Conservation (phyloP, 2,888 invertebrate genomes). For the Eledone cirrhosa region DNA sequence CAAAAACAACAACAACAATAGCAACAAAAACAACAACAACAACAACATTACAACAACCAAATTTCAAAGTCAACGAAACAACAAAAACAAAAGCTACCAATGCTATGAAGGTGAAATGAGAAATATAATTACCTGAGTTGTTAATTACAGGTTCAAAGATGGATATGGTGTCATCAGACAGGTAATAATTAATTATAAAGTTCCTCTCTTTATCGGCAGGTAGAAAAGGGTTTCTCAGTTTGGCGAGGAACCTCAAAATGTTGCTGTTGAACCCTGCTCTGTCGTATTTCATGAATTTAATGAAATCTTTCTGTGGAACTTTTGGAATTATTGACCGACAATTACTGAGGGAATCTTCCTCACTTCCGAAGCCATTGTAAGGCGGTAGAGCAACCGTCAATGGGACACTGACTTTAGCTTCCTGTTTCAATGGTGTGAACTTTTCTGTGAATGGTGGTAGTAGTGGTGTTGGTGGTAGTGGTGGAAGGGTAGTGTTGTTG, state of each 20-base stretch:
- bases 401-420: conserved; percentile 35
- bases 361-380: conserved; percentile 89
- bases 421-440: conserved; percentile 72
- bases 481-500: no score
- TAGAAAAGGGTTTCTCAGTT: conserved; percentile 78
- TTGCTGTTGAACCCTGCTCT: conserved; percentile 78
- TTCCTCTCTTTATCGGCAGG: conserved; percentile 63
- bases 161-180: conserved; percentile 66
- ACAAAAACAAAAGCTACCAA: no score
- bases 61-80: no score
- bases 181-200: conserved; percentile 66
- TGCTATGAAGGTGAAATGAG: no score
- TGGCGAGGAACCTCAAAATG: conserved; percentile 81
- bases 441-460: conserved; percentile 63
- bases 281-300: conserved; percentile 83
- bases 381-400: conserved; percentile 74
- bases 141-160: conserved; percentile 66
- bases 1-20: no score
- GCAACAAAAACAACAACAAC: no score
- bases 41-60: no score
- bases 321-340: conserved; percentile 83
- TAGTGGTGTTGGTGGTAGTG: not conserved
- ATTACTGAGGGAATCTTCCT: conserved; percentile 89
- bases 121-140: conserved; percentile 61
- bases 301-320: conserved; percentile 79